Evolutionary conservation across 1,140 invertebrate genomes (phyloP).

Genomic region (Drosophila repletoides): DNA sequence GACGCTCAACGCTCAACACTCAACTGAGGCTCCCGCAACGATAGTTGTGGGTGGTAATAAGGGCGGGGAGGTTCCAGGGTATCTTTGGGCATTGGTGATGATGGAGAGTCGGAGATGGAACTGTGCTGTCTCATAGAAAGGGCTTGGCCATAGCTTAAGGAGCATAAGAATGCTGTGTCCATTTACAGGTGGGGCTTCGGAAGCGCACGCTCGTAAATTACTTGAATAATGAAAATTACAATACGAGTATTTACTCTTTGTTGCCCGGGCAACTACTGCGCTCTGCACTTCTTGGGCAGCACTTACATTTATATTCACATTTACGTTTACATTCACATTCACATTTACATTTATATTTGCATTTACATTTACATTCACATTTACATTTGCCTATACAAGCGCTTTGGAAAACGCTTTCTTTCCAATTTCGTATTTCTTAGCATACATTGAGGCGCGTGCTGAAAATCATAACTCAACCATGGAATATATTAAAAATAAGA

Average conservation of each 20-base stretch:
- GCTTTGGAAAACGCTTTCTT: slow-evolving; percentile 14
- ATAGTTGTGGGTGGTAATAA: neutral
- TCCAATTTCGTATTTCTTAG: neutral
- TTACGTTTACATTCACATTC: neutral
- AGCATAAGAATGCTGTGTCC: slow-evolving; percentile 29
- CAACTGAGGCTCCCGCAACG: neutral
- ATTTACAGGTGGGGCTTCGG: slow-evolving; percentile 43
- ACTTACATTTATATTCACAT: slow-evolving; percentile 6
- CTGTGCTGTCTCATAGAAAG: too few relatives aligned
- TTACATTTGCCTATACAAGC: too few relatives aligned
- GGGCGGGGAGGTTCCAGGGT: neutral
- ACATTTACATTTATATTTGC: neutral
- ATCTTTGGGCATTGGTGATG: neutral
- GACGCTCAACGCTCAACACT: neutral
- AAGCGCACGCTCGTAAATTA: slow-evolving; percentile 71
- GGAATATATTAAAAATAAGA: slow-evolving; percentile 8
- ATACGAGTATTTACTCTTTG: slow-evolving; percentile 68
- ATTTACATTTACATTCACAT: neutral
- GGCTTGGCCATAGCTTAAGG: slow-evolving; percentile 7
- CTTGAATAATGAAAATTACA: slow-evolving; percentile 78
- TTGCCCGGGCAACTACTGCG: slow-evolving; percentile 6
- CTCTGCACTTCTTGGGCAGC: neutral
- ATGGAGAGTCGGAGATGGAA: neutral
- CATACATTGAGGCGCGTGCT: neutral
- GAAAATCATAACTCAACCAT: slow-evolving; percentile 14